These are phyloP conservation scores for Matsumyia berberina DNA, from an alignment of 2,888 invertebrate species.

Conservation along the genomic window DNA sequence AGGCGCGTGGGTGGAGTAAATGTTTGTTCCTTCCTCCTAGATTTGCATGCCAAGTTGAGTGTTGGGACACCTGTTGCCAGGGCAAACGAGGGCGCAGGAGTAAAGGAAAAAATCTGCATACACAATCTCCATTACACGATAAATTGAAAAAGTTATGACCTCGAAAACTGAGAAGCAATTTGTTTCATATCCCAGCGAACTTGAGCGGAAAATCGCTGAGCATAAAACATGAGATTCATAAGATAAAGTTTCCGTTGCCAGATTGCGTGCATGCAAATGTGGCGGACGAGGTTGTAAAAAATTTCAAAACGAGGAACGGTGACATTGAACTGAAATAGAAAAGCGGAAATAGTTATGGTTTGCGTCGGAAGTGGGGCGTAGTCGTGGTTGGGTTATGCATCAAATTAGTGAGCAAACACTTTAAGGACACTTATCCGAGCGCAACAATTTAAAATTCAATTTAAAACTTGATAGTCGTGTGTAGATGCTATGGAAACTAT, in stretches of 20 bases:
- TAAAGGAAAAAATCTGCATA: slow-evolving; percentile 50
- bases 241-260: slow-evolving; percentile 53
- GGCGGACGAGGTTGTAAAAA: slow-evolving; percentile 9
- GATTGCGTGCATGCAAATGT: slow-evolving; percentile 41
- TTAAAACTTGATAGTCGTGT: too few relatives aligned
- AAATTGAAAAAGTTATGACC: slow-evolving; percentile 76
- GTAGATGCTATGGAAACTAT: too few relatives aligned
- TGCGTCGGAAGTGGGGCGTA: not conserved
- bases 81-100: slow-evolving; percentile 3
- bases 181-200: slow-evolving; percentile 64
- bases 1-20: slow-evolving; percentile 32
- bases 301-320: slow-evolving; percentile 19
- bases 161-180: slow-evolving; percentile 73
- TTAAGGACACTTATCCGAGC: not conserved
- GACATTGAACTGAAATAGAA: slow-evolving; percentile 55
- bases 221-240: slow-evolving; percentile 74
- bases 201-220: slow-evolving; percentile 67
- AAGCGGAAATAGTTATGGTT: not conserved
- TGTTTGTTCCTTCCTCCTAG: slow-evolving; percentile 41
- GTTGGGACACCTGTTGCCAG: slow-evolving; percentile 68
- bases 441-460: not conserved
- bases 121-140: slow-evolving; percentile 70
- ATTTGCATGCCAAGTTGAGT: slow-evolving; percentile 71
- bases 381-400: not conserved
- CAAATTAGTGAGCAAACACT: not conserved